A percentile compares a stretch with the other conserved stretches of the same genome.
Evolutionary conservation across 2,113 vertebrate species (phyloP).

Genomic region (Ophiodon elongatus): DNA sequence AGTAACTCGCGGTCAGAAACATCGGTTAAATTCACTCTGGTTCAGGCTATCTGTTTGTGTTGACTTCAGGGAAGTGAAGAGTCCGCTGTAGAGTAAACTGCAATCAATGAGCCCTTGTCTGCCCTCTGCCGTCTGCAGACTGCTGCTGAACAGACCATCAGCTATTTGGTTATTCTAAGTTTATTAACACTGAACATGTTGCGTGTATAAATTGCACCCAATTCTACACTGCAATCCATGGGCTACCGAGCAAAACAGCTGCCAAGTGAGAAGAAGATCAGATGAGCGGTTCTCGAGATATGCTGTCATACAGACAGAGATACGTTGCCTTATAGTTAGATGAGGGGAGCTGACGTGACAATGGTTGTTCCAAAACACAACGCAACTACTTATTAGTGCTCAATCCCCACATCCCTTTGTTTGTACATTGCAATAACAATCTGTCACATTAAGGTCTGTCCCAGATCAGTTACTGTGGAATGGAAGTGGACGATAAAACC

Average conservation of each 20-base stretch:
- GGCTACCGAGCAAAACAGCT: background rate
- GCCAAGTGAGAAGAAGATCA: background rate
- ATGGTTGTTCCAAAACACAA: background rate
- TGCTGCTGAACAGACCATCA: too few species aligned
- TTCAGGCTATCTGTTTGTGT: background rate
- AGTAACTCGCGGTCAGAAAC: background rate
- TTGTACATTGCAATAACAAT: background rate
- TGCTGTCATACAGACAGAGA: background rate
- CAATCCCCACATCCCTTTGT: background rate
- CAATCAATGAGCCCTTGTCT: too few species aligned
- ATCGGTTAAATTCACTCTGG: background rate
- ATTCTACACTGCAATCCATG: background rate
- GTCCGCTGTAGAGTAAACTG: too few species aligned
- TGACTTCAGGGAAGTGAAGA: too few species aligned
- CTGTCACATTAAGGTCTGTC: background rate
- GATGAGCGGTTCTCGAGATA: background rate
- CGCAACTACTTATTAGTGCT: background rate
- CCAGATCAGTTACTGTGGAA: background rate
- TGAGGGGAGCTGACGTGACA: background rate
- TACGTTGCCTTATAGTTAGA: too few species aligned
- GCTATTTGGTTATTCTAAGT: background rate
- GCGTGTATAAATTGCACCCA: background rate
- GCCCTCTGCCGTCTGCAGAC: too few species aligned
- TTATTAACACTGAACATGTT: background rate
- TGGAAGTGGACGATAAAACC: background rate